Conservation (phyloP, 2,113 vertebrate genomes). For the Eulacestoma nigropectus region DNA sequence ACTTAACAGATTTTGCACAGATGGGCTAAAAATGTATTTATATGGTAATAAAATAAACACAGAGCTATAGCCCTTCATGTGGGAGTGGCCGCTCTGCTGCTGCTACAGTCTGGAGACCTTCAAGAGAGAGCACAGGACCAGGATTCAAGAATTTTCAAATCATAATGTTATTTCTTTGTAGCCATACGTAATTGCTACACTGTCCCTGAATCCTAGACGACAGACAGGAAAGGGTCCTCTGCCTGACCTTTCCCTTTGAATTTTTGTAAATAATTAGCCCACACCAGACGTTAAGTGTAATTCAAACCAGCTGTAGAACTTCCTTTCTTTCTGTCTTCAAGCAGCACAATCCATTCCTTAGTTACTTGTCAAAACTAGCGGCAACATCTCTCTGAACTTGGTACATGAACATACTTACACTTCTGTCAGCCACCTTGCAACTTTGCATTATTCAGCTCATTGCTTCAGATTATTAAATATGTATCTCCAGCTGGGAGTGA, state of each 20-base stretch:
- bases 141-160: neutral
- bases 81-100: neutral
- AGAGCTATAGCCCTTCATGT: neutral
- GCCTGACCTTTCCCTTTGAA: conserved; percentile 15
- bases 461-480: neutral
- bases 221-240: neutral
- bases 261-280: conserved; percentile 33
- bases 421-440: neutral
- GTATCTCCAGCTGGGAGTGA: neutral
- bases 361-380: neutral
- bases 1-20: neutral
- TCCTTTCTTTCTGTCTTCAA: neutral
- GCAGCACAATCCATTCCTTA: neutral
- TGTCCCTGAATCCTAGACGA: neutral
- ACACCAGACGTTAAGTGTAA: neutral
- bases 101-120: neutral
- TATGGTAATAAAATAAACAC: neutral
- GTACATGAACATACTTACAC: neutral
- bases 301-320: conserved; percentile 29
- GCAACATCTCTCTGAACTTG: neutral
- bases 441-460: neutral
- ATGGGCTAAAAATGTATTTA: neutral
- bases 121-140: neutral
- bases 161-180: neutral
- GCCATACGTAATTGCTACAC: neutral